phyloP scores from a whole-genome alignment of 2,797 vertebrate genomes.

The Saxicola maurus region DNA sequence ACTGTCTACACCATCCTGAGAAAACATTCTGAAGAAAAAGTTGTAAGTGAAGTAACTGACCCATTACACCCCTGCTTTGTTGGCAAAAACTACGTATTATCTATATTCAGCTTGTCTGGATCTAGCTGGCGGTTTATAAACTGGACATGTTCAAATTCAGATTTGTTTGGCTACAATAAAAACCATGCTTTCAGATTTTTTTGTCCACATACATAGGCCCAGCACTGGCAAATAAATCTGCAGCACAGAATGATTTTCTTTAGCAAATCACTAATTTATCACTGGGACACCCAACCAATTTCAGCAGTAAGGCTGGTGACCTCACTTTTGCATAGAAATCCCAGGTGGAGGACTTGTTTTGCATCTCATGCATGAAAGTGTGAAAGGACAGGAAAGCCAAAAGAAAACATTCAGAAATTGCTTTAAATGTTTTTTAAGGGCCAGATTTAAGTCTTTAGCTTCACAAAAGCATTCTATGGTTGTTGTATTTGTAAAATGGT shows the following conservation, averaged over 20 bases:
- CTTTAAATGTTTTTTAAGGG: background rate
- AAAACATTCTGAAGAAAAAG: background rate
- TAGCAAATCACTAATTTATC: background rate
- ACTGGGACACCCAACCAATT: background rate
- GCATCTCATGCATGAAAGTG: background rate
- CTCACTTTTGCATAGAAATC: background rate
- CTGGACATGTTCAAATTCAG: background rate
- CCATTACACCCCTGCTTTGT: background rate
- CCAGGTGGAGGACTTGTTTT: background rate
- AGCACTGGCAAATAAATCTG: background rate
- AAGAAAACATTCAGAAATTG: background rate
- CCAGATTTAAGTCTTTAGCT: background rate
- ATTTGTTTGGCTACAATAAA: background rate
- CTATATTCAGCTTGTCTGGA: background rate
- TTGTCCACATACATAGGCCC: background rate
- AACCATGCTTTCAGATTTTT: background rate
- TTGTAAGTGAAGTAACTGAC: background rate
- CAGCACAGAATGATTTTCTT: background rate
- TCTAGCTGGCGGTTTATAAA: background rate
- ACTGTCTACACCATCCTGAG: background rate
- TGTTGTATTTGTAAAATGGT: background rate
- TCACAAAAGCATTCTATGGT: background rate
- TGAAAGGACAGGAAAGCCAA: background rate
- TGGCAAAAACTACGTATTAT: background rate
- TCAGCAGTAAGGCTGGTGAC: background rate